Conservation (phyloP, 2,113 vertebrate genomes). For the Pogona vitticeps region DNA sequence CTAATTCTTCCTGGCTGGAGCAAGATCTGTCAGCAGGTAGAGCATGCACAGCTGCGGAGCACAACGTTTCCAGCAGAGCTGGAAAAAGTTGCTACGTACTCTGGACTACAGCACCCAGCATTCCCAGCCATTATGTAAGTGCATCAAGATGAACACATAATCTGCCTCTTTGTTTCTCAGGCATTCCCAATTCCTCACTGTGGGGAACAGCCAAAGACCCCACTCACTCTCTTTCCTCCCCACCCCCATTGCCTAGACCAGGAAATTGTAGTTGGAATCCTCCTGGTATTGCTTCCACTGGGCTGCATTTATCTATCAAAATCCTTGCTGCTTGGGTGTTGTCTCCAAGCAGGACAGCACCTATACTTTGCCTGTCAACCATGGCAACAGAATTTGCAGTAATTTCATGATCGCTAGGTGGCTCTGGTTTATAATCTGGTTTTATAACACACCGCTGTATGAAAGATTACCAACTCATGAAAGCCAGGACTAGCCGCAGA, state of each 20-base stretch:
- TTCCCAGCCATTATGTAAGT: too few species aligned
- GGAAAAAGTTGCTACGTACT: too few species aligned
- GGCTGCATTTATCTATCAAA: background rate
- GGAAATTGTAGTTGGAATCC: too few species aligned
- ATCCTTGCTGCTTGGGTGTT: background rate
- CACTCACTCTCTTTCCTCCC: background rate
- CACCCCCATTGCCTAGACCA: too few species aligned
- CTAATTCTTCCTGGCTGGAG: fast-evolving
- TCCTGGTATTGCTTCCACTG: background rate
- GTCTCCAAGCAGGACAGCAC: background rate
- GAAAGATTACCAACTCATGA: background rate
- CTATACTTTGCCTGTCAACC: background rate
- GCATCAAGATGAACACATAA: background rate
- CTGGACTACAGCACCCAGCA: too few species aligned
- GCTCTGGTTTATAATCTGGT: background rate
- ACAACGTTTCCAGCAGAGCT: background rate
- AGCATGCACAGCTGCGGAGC: background rate
- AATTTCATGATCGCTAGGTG: background rate
- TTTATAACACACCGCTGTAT: background rate
- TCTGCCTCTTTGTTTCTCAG: background rate
- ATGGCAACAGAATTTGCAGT: background rate
- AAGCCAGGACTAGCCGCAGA: background rate
- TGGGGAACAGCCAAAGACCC: background rate
- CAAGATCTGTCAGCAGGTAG: background rate
- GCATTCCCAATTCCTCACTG: background rate